These are phyloP conservation scores for Numenius phaeopus DNA, from an alignment of 2,797 vertebrate genomes.

Conservation along the genomic window DNA sequence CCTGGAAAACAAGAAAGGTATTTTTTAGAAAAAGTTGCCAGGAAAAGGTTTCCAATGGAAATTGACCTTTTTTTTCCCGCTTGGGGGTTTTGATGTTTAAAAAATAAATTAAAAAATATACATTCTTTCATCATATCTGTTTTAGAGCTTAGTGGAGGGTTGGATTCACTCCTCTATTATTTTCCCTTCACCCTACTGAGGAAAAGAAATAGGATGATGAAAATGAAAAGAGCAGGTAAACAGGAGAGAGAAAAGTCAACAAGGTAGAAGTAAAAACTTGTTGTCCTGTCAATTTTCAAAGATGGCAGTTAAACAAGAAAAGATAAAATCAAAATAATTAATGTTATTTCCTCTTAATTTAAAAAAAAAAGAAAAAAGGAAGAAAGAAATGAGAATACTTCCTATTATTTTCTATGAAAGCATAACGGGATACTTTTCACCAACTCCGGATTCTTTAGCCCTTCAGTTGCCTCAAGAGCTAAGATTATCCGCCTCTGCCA, in stretches of 20 bases:
- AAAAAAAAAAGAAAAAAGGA: background rate
- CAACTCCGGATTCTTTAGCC: background rate
- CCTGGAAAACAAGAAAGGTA: background rate
- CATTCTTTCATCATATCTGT: background rate
- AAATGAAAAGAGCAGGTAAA: background rate
- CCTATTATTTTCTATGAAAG: background rate
- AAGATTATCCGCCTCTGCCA: background rate
- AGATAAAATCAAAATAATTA: background rate
- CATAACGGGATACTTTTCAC: background rate
- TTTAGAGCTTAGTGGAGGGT: background rate
- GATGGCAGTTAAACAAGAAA: background rate
- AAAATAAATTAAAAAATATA: background rate
- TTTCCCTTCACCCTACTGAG: background rate
- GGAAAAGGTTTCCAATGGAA: background rate
- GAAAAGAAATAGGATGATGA: background rate
- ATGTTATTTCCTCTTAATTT: background rate
- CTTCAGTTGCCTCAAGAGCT: background rate
- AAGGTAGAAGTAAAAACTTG: background rate
- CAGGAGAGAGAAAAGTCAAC: background rate
- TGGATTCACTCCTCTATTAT: background rate
- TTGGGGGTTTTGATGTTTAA: background rate
- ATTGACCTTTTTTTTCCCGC: background rate
- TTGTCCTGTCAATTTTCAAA: background rate
- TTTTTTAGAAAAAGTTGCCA: background rate
- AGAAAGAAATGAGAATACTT: background rate